Evolutionary conservation across 2,888 invertebrate species (phyloP).

Genomic region (Branchipolynoe longqiensis): DNA sequence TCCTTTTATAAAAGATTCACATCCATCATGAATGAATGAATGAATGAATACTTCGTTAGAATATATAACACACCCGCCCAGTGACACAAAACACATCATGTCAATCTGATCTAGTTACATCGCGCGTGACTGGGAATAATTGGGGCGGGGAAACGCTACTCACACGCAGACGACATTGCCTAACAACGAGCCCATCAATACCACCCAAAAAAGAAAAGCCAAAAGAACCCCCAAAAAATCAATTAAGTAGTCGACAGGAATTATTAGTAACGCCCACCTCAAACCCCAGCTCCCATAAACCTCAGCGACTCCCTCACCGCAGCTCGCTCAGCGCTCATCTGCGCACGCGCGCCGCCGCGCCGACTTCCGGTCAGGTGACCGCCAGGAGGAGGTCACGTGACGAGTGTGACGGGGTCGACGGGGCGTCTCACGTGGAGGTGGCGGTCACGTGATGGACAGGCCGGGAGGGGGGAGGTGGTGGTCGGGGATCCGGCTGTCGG

Average conservation of each 20-base stretch:
- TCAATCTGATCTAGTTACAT: too few species aligned
- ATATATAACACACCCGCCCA: too few species aligned
- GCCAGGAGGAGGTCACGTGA: conserved; percentile 35
- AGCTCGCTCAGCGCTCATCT: neutral
- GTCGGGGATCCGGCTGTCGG: neutral
- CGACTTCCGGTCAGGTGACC: conserved; percentile 20
- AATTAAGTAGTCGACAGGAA: neutral
- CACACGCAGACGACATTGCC: too few species aligned
- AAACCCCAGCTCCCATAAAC: neutral
- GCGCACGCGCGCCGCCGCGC: neutral
- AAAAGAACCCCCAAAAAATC: too few species aligned
- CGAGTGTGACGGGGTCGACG: conserved; percentile 26
- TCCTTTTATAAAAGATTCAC: too few species aligned
- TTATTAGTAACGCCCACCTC: too few species aligned
- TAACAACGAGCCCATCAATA: neutral
- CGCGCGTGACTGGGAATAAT: too few species aligned
- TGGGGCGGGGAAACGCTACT: too few species aligned
- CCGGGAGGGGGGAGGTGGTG: conserved; percentile 7
- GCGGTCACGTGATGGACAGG: conserved; percentile 32
- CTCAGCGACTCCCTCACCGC: neutral
- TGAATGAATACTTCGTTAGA: too few species aligned
- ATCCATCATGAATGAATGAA: too few species aligned
- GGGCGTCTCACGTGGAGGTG: conserved; percentile 7
- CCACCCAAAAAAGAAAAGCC: neutral
- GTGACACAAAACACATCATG: too few species aligned